Percentiles rank a stretch among this genome's conserved stretches.
Evolutionary conservation across 2,888 invertebrate species (phyloP).

Genomic region (Julus scandinavius): DNA sequence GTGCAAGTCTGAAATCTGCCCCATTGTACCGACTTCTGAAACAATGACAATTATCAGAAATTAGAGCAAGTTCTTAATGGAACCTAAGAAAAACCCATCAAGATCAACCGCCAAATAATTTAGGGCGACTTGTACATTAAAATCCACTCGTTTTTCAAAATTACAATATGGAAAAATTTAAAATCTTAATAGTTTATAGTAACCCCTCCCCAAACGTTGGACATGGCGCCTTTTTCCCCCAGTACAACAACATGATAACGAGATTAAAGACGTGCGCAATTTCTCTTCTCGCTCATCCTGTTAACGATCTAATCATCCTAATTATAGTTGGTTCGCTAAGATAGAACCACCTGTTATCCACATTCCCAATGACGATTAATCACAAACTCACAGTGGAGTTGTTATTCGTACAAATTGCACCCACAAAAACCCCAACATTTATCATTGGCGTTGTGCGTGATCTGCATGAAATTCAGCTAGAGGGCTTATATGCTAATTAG

Average conservation of each 20-base stretch:
- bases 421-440: not conserved
- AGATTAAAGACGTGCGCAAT: not conserved
- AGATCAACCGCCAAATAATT: no score
- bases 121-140: no score
- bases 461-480: not conserved
- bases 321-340: not conserved
- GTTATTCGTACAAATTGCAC: not conserved
- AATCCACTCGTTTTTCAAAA: no score
- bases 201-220: no score
- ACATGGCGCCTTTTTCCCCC: no score
- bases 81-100: no score
- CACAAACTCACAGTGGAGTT: not conserved
- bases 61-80: no score
- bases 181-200: no score
- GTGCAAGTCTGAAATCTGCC: no score
- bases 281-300: not conserved
- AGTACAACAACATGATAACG: not conserved
- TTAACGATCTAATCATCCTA: constrained; percentile 20
- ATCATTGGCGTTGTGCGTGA: not conserved
- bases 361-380: not conserved
- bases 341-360: not conserved
- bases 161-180: no score
- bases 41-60: no score
- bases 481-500: not conserved
- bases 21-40: no score